These are phyloP conservation scores for Pardalotus punctatus DNA, from an alignment of 2,113 vertebrate genomes.

Conservation along the genomic window DNA sequence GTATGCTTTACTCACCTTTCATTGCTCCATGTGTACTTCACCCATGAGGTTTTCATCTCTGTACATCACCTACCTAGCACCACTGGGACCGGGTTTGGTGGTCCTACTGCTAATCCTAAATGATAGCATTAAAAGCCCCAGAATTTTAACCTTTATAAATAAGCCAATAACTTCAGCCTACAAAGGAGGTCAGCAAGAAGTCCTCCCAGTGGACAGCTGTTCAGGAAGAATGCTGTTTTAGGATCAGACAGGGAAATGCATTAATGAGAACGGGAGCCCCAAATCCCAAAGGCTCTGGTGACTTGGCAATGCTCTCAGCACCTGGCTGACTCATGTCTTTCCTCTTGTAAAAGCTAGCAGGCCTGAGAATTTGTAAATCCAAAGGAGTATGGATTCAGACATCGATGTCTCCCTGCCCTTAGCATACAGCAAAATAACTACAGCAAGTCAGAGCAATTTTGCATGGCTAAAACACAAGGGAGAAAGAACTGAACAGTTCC, in stretches of 20 bases:
- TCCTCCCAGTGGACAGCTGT: background rate
- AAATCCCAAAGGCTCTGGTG: background rate
- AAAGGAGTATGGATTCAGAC: background rate
- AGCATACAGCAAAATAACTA: background rate
- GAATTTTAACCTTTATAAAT: background rate
- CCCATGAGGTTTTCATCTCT: background rate
- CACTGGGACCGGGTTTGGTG: background rate
- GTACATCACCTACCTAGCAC: background rate
- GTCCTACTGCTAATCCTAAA: background rate
- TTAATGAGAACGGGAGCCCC: background rate
- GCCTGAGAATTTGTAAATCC: background rate
- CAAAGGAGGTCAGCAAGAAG: background rate
- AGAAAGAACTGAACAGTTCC: background rate
- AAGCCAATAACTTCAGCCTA: background rate
- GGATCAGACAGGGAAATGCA: background rate
- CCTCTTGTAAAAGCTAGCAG: background rate
- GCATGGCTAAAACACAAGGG: background rate
- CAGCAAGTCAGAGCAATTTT: background rate
- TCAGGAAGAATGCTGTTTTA: background rate
- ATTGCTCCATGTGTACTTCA: background rate
- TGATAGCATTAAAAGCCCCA: background rate
- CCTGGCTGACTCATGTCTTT: background rate
- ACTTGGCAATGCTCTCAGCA: background rate
- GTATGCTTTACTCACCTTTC: background rate
- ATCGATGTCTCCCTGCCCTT: background rate